These are phyloP conservation scores for Pomacea maculata DNA, from an alignment of 1,140 invertebrate species.

Conservation along the genomic window DNA sequence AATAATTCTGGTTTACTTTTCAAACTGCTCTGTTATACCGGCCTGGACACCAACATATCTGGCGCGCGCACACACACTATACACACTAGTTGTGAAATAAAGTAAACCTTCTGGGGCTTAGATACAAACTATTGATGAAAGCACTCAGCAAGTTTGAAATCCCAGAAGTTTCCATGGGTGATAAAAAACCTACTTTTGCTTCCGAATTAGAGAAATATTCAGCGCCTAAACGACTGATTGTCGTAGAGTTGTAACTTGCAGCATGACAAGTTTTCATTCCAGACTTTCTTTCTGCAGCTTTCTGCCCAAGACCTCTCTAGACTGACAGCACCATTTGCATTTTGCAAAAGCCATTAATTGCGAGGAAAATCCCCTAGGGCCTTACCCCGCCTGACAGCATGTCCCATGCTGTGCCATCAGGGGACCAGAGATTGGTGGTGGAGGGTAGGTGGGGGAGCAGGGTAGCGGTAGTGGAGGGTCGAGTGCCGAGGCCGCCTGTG, in stretches of 20 bases:
- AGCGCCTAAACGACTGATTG: too few species aligned
- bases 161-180: too few species aligned
- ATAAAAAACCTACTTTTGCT: too few species aligned
- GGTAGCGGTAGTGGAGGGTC: background rate
- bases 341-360: background rate
- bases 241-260: too few species aligned
- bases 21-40: too few species aligned
- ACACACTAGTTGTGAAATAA: background rate
- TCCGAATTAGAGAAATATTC: too few species aligned
- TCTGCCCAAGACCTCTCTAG: background rate
- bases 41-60: too few species aligned
- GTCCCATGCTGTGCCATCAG: background rate
- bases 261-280: too few species aligned
- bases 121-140: background rate
- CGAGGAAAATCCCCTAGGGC: background rate
- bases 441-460: too few species aligned
- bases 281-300: too few species aligned
- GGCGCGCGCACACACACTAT: slow-evolving; percentile 7
- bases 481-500: background rate
- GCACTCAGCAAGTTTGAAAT: too few species aligned
- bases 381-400: background rate
- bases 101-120: background rate
- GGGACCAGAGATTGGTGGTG: background rate
- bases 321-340: background rate
- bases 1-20: too few species aligned